Evolutionary conservation across 2,797 vertebrate species (phyloP).

Genomic region (Myotis findleyi): DNA sequence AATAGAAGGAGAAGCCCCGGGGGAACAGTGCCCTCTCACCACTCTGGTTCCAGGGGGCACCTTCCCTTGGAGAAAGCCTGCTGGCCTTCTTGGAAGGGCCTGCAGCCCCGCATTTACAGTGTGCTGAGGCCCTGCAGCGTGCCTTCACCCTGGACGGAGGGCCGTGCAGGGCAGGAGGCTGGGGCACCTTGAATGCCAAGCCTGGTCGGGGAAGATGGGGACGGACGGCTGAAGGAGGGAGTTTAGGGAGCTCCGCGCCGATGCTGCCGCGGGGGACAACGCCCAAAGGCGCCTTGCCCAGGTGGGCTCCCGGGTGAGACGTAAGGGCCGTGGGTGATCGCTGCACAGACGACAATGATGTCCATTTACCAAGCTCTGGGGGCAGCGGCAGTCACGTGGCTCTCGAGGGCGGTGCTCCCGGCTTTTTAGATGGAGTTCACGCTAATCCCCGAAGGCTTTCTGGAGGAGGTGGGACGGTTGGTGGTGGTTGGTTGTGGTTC

Average conservation of each 20-base stretch:
- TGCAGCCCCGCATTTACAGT: background rate
- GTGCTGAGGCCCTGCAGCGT: background rate
- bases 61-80: background rate
- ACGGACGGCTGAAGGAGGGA: background rate
- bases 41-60: background rate
- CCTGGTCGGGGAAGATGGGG: background rate
- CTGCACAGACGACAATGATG: conserved; percentile 62
- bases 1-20: background rate
- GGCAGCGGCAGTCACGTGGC: conserved; percentile 77
- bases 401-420: conserved; percentile 72
- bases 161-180: background rate
- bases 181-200: background rate
- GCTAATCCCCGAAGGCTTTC: conserved; percentile 81
- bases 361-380: conserved; percentile 68
- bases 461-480: conserved; percentile 77
- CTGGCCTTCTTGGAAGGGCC: background rate
- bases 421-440: conserved; percentile 69
- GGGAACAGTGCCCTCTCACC: background rate
- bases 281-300: conserved; percentile 40
- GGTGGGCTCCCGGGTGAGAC: conserved; percentile 50
- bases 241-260: background rate
- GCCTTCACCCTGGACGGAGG: background rate
- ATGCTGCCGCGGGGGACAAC: background rate
- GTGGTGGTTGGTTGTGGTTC: background rate
- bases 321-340: conserved; percentile 14